These are phyloP conservation scores for Falcaria lacertinaria DNA, from an alignment of 2,888 invertebrate species.

Conservation along the genomic window DNA sequence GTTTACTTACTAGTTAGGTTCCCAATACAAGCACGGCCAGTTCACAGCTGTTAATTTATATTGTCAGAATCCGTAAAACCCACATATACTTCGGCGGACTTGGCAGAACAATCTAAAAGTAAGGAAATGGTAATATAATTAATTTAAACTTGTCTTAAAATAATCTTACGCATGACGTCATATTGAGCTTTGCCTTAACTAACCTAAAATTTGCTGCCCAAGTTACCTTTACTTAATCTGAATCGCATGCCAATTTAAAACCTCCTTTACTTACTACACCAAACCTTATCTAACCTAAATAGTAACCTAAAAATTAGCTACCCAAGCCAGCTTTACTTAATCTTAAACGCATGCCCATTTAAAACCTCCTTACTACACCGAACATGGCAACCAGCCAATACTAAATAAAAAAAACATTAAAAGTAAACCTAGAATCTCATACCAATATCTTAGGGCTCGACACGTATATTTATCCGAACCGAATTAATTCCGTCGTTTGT, in stretches of 20 bases:
- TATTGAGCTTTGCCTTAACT: too few species aligned
- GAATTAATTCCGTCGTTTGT: constrained; percentile 17
- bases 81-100: too few species aligned
- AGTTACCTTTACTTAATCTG: not conserved
- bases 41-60: too few species aligned
- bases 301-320: not conserved
- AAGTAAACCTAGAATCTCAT: not conserved
- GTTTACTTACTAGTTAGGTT: too few species aligned
- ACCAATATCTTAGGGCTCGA: not conserved
- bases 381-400: not conserved
- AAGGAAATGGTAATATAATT: too few species aligned
- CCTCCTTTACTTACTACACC: not conserved
- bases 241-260: not conserved
- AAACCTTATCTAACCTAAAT: too few species aligned
- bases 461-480: constrained; percentile 4
- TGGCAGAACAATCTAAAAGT: too few species aligned
- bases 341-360: not conserved
- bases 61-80: too few species aligned
- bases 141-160: too few species aligned
- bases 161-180: too few species aligned
- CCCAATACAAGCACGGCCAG: too few species aligned
- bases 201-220: not conserved
- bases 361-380: not conserved
- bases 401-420: not conserved
- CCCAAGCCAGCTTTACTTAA: not conserved